These are phyloP conservation scores for Diacarnus erythraeanus DNA, from an alignment of 37 sponge, comb jelly and placozoan species.

Conservation along the genomic window DNA sequence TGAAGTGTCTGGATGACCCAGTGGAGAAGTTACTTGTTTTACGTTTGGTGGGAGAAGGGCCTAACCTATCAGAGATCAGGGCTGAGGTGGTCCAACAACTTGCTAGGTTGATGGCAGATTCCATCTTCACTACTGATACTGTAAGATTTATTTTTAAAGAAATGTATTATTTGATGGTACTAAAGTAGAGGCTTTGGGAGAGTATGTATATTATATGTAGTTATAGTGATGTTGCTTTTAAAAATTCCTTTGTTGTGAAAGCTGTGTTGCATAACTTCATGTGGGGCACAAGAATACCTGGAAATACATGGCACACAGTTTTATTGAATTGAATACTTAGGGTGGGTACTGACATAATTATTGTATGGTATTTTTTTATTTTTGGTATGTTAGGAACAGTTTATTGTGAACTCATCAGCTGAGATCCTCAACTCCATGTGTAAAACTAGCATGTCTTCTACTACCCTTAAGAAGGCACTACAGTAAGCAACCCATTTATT, in stretches of 20 bases:
- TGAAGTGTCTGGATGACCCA: conserved; percentile 64
- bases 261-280: no score
- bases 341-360: not conserved
- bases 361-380: conserved; percentile 1
- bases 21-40: conserved; percentile 79
- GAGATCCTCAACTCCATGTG: conserved; percentile 36
- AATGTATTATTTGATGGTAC: no score
- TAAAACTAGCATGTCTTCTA: conserved; percentile 31
- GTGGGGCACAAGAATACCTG: no score
- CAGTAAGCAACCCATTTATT: conserved; percentile 38
- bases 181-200: no score
- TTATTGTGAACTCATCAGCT: conserved; percentile 36
- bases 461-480: conserved; percentile 42
- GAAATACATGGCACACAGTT: no score
- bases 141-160: conserved; percentile 27
- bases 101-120: conserved; percentile 49
- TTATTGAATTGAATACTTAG: no score
- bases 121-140: conserved; percentile 46
- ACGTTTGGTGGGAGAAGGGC: conserved; percentile 18
- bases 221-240: no score
- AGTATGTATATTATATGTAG: no score
- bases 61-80: not conserved
- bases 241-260: no score
- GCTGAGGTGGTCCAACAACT: conserved; percentile 24
- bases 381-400: conserved; percentile 54